A percentile compares a stretch with the other conserved stretches of the same genome.
phyloP scores from a whole-genome alignment of 2,888 invertebrate species.

The Agrochola litura region DNA sequence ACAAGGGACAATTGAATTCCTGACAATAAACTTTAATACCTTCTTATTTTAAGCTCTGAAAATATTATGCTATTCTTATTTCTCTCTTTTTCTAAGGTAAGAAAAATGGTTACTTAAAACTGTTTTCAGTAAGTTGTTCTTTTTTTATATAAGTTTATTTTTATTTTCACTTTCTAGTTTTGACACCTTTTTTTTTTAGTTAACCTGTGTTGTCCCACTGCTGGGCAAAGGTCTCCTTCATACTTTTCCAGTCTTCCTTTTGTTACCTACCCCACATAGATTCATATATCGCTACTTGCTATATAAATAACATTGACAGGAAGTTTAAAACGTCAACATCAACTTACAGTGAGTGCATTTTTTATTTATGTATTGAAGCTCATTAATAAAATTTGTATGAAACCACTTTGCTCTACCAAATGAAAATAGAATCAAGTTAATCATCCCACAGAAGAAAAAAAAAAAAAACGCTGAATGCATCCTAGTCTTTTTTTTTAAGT shows the following conservation, averaged over 20 bases:
- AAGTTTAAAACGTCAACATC: not conserved
- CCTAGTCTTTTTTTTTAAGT: not conserved
- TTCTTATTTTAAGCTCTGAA: not conserved
- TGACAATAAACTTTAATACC: not conserved
- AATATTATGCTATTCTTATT: not conserved
- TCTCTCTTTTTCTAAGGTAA: not conserved
- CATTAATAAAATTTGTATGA: too few species aligned
- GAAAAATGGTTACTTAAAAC: not conserved
- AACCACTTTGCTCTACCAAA: too few species aligned
- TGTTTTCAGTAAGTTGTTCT: not conserved
- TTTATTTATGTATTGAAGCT: too few species aligned
- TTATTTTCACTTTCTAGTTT: not conserved
- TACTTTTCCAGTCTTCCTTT: too few species aligned
- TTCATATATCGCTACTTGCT: too few species aligned
- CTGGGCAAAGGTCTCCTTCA: too few species aligned
- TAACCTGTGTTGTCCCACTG: too few species aligned
- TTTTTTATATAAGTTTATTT: not conserved
- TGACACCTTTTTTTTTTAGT: not conserved
- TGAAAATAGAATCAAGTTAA: too few species aligned
- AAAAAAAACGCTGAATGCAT: not conserved
- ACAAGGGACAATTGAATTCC: not conserved
- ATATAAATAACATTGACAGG: not conserved
- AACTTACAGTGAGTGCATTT: too few species aligned
- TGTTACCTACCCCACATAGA: too few species aligned
- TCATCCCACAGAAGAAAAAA: not conserved